Evolutionary conservation across 2,888 invertebrate genomes (phyloP), one percentile per base, ranked within the genome.

Genomic region (Netelia inedita): DNA sequence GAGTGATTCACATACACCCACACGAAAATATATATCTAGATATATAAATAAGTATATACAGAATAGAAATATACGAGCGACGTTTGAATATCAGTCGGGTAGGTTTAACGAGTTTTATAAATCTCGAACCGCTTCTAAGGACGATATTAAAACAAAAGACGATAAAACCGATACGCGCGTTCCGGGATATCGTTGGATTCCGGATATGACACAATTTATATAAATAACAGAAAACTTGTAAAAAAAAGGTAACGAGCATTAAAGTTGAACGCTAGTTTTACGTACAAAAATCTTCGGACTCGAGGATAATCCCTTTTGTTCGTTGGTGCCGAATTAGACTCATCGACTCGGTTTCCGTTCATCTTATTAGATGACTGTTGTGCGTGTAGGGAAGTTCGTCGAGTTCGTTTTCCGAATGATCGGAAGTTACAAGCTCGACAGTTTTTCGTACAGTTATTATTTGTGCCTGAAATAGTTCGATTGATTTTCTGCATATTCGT

Each of bases 381-480:
- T 57, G 19, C 8, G 57, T 57, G 57, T 57, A 57, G 10, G 57
- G 16, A 57, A 57, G 1, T 0, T 57, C 57, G 19, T 57, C 57
- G 57, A 53, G 41, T 21, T 75, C 75, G 55, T 11, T 74, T 71
- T 83, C 79, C 28, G 83, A 79, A 19, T 83, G 65, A 75, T 75
- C 75, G 10, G 74, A 75, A 43, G 50, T 78, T 14, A 78, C 61
- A 11, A 85, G n/a, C 9, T 80, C 81, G 3, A 68, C 10, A 68
- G 59, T 73, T 28, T 14, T 78, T 61, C 61, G 59, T 19, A 28
- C 43, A 10, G 46, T 57, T 19, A 11, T 75, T 59, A 28, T 55
- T 23, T 69, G 50, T 14, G 35, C 19, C 43, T 76, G 66, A 50
- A 65, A 21, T 19, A 55, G 5, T 41, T 63, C 9, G 1, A 19